These are phyloP conservation scores for Galerucella calmariensis DNA, from an alignment of 2,888 invertebrate genomes.

Conservation along the genomic window DNA sequence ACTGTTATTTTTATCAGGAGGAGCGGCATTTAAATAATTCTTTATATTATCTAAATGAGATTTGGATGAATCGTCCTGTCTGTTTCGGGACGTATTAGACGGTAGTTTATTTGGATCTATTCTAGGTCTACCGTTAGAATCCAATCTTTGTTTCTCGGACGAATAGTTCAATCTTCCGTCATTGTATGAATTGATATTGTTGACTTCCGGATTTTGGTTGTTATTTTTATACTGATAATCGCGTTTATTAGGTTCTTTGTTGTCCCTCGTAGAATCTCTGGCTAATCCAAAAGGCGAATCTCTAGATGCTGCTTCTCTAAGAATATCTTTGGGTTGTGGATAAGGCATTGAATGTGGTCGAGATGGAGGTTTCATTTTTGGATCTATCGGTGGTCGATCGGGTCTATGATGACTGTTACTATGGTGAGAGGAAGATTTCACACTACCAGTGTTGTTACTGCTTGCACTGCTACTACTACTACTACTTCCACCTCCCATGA, in stretches of 20 bases:
- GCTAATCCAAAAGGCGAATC: slow-evolving; percentile 56
- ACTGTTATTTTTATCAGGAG: slow-evolving; percentile 57
- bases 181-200: slow-evolving; percentile 47
- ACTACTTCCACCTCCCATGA: slow-evolving; percentile 42
- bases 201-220: slow-evolving; percentile 50
- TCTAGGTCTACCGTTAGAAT: slow-evolving; percentile 43
- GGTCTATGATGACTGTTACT: slow-evolving; percentile 38
- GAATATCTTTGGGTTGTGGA: slow-evolving; percentile 56
- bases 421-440: slow-evolving; percentile 2
- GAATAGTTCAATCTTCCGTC: slow-evolving; percentile 45
- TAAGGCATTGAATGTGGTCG: slow-evolving; percentile 50
- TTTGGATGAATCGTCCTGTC: slow-evolving; percentile 51
- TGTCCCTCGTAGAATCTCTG: slow-evolving; percentile 42
- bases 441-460: slow-evolving; percentile 23
- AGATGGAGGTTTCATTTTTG: slow-evolving; percentile 57
- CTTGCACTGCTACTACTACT: slow-evolving; percentile 21
- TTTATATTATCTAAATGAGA: slow-evolving; percentile 56
- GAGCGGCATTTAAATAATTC: slow-evolving; percentile 55
- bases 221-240: slow-evolving; percentile 57
- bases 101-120: slow-evolving; percentile 54
- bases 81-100: slow-evolving; percentile 47
- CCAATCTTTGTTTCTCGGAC: slow-evolving; percentile 49
- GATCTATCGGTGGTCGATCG: slow-evolving; percentile 56
- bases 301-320: slow-evolving; percentile 56
- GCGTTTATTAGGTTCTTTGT: slow-evolving; percentile 55